Conservation (phyloP, 2,113 vertebrate genomes). For the Cebidichthys violaceus region DNA sequence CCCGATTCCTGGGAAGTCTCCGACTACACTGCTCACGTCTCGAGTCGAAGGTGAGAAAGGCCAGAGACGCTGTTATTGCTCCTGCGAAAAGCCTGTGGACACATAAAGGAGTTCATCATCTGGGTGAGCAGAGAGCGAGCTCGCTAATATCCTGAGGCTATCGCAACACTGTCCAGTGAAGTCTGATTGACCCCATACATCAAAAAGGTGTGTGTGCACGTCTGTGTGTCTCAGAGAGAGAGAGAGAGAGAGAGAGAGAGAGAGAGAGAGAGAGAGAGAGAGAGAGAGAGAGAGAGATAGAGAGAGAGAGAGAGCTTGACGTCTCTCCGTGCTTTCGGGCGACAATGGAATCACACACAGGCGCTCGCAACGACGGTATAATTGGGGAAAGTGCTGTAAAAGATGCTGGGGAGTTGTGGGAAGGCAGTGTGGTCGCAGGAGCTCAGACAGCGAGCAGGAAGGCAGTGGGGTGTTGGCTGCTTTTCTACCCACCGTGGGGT, state of each 20-base stretch:
- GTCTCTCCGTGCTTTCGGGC: conserved; percentile 19
- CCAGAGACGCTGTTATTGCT: conserved; percentile 61
- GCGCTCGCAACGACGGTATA: conserved; percentile 46
- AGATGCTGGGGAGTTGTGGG: conserved; percentile 26
- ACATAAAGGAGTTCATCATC: conserved; percentile 70
- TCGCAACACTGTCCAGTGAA: conserved; percentile 58
- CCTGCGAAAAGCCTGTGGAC: conserved; percentile 62
- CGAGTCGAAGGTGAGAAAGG: conserved; percentile 32
- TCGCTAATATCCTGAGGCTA: conserved; percentile 64
- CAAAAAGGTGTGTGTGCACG: conserved; percentile 37
- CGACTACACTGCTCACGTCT: not conserved
- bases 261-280: no score
- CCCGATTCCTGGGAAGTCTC: not conserved
- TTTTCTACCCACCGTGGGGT: conserved; percentile 22
- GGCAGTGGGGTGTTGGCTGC: conserved; percentile 52
- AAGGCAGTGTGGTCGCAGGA: conserved; percentile 36
- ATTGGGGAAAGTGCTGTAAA: conserved; percentile 53
- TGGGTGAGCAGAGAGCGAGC: conserved; percentile 54
- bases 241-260: no score
- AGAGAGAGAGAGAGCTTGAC: not conserved
- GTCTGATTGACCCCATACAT: conserved; percentile 78
- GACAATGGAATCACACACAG: conserved; percentile 41
- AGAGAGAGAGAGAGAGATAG: not conserved
- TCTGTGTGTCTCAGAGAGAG: not conserved
- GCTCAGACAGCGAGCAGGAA: conserved; percentile 58